Percentiles rank a stretch among this genome's conserved stretches.
Evolutionary conservation across 2,888 invertebrate genomes (phyloP).

Genomic region (Temnothorax ravouxi): DNA sequence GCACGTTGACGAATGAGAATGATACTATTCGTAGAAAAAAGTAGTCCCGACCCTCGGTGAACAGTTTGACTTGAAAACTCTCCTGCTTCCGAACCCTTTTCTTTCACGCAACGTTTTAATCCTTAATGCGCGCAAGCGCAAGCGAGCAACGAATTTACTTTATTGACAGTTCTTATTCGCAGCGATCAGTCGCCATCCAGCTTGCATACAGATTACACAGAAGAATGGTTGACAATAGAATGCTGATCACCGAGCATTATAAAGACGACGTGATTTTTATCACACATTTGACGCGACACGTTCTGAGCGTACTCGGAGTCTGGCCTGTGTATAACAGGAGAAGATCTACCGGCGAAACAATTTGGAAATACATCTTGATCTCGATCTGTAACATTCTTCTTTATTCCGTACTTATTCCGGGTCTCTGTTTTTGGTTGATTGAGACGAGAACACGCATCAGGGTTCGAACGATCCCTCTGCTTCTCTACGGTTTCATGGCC

Average conservation of each 20-base stretch:
- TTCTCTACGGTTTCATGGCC: slow-evolving; percentile 70
- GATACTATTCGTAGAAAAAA: background rate
- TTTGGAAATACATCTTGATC: background rate
- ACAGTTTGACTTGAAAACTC: slow-evolving; percentile 32
- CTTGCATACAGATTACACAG: background rate
- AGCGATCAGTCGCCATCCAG: slow-evolving; percentile 12
- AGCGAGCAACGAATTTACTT: background rate
- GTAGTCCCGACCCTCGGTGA: background rate
- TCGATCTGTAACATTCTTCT: slow-evolving; percentile 57
- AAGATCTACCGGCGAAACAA: background rate
- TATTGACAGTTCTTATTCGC: background rate
- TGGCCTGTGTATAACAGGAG: background rate
- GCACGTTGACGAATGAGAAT: background rate
- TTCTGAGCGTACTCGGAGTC: slow-evolving; percentile 4
- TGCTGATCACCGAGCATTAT: background rate
- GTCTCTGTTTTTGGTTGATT: slow-evolving; percentile 59
- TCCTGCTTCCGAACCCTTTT: background rate
- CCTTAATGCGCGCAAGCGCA: slow-evolving; percentile 39
- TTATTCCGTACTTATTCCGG: slow-evolving; percentile 62
- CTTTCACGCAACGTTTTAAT: slow-evolving; percentile 6
- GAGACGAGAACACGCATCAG: slow-evolving; percentile 61
- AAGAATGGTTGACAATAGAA: background rate
- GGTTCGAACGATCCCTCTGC: slow-evolving; percentile 64
- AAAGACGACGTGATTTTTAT: slow-evolving; percentile 15
- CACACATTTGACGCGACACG: slow-evolving; percentile 10